Base-by-base conservation (phyloP, 2,797 vertebrate species). In the Pangasius mekongensis region DNA sequence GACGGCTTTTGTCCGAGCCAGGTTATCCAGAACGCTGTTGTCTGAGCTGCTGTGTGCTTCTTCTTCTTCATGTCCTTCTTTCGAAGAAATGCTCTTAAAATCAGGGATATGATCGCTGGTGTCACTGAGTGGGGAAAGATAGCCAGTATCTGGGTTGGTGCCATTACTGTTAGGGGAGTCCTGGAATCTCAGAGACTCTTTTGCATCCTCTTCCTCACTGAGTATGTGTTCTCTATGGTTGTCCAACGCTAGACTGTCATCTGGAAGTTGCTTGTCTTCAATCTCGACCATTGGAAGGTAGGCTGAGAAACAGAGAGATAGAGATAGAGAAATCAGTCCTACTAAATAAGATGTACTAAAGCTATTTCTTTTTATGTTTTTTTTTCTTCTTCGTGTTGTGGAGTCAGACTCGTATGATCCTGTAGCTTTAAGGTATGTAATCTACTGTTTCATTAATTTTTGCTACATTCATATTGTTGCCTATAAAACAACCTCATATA, bases 1-100 rank as follows among this genome's bases (percentile, higher is more conserved):
- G 93, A 98, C 97, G 0, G 97, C 97, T 96, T 98, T 99, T 96
- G 98, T 99, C 94, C 99, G 97, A 81, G 96, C 96, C 95, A 99
- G 94, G 95, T 98, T 99, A 96, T 99, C 98, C 94, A 98, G 97
- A 96, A 83, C 16, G 3, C 95, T 86, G 92, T 93, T 94, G 43
- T 93, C 94, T 84, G 92, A 94, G 5, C 49, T 90, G 95, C 91
- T 2, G 93, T 96, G 36, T n/a, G 56, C 80, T 33, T 77, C 93
- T 47, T 97, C 95, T 90, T 96, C 97, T 91, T 98, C 97, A 84
- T 94, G 95, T 86, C 94, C 95, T 58, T 99, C 97, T 91, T 94
- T 95, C 86, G 97, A 95, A 84, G 97, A 95, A 36, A 95, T 94
- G 93, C 95, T 96, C 92, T 97, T 98, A 94, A 97, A 96, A 90